Evolutionary conservation across 2,888 invertebrate species (phyloP), one percentile per base, ranked within the genome.

Genomic region (Phytoseiulus persimilis): DNA sequence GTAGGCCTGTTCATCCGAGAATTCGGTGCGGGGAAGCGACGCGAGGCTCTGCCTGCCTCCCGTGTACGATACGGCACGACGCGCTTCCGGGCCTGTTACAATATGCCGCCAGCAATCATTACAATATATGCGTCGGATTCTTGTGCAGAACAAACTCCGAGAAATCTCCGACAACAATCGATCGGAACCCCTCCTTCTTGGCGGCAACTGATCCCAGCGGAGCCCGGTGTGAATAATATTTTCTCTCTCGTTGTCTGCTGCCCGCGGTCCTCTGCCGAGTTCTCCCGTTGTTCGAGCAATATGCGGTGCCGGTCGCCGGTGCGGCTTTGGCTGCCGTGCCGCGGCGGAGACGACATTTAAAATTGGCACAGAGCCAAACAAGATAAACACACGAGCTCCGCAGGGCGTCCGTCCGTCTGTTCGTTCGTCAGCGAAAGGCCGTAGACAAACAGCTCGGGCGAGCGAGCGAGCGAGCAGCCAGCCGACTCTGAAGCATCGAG

Each of bases 341-440:
- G n/a, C n/a, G 39, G 65, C 65, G 65, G 65, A 14, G 23, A 65
- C 65, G 65, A 65, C 65, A 65, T 65, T 65, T 65, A 65, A 65
- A 65, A 65, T 65, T 65, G 65, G 65, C 65, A 65, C 65, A 65
- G 65, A 65, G 65, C 65, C 65, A 65, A 65, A 65, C 65, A 65
- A 65, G 65, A 65, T 65, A 65, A 65, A 65, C 65, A 65, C 65
- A 65, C 65, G 65, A 65, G 65, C 65, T 65, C 65, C 65, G 65
- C 65, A 65, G 65, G 65, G 65, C 65, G 65, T 65, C 65, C 65
- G 65, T 65, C 65, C 28, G 23, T 65, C 65, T 65, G 65, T 65
- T 65, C 65, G 65, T 65, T 65, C 65, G 65, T 65, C 65, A 65
- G 65, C 65, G 65, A 65, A 65, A 65, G 65, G 65, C 65, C 65